These are phyloP conservation scores for Hartigia nigra DNA, from an alignment of 2,888 invertebrate genomes.

Conservation along the genomic window DNA sequence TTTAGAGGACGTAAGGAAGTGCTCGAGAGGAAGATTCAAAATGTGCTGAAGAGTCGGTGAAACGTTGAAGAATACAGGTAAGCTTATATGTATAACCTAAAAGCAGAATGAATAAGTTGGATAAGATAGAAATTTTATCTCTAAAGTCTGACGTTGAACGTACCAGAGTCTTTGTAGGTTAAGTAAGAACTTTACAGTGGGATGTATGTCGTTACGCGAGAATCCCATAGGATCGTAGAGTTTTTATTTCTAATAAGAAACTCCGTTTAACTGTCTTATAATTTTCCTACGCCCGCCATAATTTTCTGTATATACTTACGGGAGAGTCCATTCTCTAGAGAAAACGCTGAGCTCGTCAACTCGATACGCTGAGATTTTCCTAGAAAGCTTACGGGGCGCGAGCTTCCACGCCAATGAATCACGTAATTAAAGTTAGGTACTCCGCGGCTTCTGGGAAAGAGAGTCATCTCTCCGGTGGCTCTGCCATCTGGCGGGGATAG, in stretches of 20 bases:
- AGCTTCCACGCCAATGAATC: constrained; percentile 11
- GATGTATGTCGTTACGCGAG: not conserved
- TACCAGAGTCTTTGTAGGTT: not conserved
- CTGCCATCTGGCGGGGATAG: not conserved
- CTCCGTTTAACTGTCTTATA: not conserved
- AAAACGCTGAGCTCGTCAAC: not conserved
- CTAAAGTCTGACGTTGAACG: not conserved
- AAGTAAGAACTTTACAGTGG: not conserved
- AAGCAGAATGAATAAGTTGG: too few relatives aligned
- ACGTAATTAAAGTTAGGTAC: constrained; percentile 11
- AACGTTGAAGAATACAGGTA: not conserved
- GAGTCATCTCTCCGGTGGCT: not conserved
- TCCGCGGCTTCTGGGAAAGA: not conserved
- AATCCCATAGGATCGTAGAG: not conserved
- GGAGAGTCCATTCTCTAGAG: not conserved
- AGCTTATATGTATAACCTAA: too few relatives aligned
- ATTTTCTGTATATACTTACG: not conserved
- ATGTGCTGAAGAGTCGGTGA: not conserved
- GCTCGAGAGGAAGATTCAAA: not conserved
- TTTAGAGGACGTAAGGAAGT: not conserved
- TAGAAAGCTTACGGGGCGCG: not conserved
- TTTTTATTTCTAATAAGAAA: not conserved
- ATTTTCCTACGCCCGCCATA: not conserved
- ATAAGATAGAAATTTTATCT: not conserved
- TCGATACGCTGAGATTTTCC: not conserved